phyloP scores from a whole-genome alignment of 2,113 vertebrate genomes.

The Lynx canadensis region DNA sequence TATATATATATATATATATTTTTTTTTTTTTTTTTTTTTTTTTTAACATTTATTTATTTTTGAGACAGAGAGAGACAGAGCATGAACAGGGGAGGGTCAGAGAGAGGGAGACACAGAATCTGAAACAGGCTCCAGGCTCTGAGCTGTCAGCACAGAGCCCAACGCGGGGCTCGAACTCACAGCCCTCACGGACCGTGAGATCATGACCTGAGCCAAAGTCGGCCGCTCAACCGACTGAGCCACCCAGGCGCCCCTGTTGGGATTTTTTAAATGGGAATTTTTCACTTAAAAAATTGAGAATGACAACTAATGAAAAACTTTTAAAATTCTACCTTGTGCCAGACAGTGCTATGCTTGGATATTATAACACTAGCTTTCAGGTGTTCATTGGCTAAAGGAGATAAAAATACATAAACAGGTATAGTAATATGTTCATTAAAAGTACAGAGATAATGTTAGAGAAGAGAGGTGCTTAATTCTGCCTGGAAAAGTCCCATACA shows the following conservation, averaged over 20 bases:
- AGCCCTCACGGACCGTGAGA: too few relatives aligned
- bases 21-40: too few relatives aligned
- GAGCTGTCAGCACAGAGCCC: too few relatives aligned
- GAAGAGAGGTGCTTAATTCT: background rate
- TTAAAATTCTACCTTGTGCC: background rate
- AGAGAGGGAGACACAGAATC: too few relatives aligned
- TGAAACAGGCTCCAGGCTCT: too few relatives aligned
- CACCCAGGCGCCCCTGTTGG: background rate
- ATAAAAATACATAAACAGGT: background rate
- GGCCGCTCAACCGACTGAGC: too few relatives aligned
- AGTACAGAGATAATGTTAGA: background rate
- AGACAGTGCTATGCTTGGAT: background rate
- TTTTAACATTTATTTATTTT: too few relatives aligned
- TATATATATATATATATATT: too few relatives aligned
- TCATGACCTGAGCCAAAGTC: too few relatives aligned
- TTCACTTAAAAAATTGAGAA: background rate
- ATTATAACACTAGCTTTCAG: background rate
- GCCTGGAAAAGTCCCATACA: background rate
- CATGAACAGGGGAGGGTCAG: too few relatives aligned
- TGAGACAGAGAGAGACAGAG: too few relatives aligned
- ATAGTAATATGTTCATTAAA: background rate
- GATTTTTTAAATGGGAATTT: background rate
- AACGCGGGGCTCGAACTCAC: too few relatives aligned
- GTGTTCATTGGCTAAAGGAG: background rate
- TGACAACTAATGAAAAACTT: background rate